phyloP scores from a whole-genome alignment of 2,888 invertebrate species.

The Drosophila meridionalis region DNA sequence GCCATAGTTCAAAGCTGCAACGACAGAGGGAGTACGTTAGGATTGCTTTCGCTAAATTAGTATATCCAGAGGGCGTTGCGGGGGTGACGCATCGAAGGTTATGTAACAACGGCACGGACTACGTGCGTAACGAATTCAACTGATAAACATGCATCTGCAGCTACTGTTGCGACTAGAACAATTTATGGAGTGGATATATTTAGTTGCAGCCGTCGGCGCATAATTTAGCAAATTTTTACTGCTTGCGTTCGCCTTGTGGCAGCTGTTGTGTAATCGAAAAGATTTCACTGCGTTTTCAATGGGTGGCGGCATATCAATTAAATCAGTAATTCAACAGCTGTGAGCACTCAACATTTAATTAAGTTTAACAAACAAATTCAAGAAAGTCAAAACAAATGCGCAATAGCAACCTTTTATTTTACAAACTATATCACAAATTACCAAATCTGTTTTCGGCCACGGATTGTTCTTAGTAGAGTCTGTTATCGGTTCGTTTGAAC shows the following conservation, averaged over 20 bases:
- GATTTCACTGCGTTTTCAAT: constrained; percentile 17
- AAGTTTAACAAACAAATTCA: neutral
- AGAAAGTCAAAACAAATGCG: neutral
- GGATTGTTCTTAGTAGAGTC: constrained; percentile 37
- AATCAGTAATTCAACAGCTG: too few species aligned
- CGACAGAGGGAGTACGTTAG: neutral
- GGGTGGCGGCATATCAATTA: neutral
- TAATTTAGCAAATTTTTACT: constrained; percentile 50
- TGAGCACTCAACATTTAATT: neutral
- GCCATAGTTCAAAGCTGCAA: constrained; percentile 75
- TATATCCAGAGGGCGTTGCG: neutral
- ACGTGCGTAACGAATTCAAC: constrained; percentile 20
- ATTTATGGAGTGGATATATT: constrained; percentile 3
- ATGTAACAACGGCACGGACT: constrained; percentile 53
- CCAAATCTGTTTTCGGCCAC: constrained; percentile 48
- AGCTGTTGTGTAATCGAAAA: constrained; percentile 68
- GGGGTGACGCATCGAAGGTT: constrained; percentile 61
- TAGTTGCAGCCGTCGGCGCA: constrained; percentile 17
- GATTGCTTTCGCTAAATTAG: neutral
- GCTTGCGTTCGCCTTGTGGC: constrained; percentile 27
- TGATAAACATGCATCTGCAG: constrained; percentile 6
- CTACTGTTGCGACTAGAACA: neutral
- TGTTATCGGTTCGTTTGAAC: constrained; percentile 24
- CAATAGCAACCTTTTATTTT: constrained; percentile 16
- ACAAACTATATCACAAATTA: constrained; percentile 44